Percentiles rank a stretch among this genome's conserved stretches.
These are phyloP conservation scores for Eupithecia tripunctaria DNA, from an alignment of 2,888 invertebrate species.

Conservation along the genomic window DNA sequence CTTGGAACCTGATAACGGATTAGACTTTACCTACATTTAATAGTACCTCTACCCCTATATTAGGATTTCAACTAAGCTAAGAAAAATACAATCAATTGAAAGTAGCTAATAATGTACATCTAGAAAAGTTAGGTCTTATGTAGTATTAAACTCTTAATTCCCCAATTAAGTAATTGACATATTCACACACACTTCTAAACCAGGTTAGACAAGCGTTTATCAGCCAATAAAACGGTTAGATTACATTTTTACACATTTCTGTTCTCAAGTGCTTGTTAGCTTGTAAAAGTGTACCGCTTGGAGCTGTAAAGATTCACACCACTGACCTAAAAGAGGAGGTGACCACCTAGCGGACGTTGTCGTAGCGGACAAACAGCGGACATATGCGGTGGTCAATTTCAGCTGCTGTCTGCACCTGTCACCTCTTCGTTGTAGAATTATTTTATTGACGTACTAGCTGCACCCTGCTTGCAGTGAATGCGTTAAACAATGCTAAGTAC, in stretches of 20 bases:
- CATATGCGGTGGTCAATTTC: neutral
- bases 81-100: too few species aligned
- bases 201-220: neutral
- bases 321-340: constrained; percentile 35
- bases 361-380: neutral
- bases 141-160: neutral
- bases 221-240: constrained; percentile 9
- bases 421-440: neutral
- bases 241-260: constrained; percentile 13
- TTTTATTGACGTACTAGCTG: neutral
- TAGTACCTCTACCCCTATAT: too few species aligned
- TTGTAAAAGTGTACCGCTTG: constrained; percentile 41
- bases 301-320: constrained; percentile 31
- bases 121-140: too few species aligned
- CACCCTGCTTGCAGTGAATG: too few species aligned
- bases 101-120: too few species aligned
- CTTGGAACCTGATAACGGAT: too few species aligned
- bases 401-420: neutral
- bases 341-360: constrained; percentile 17
- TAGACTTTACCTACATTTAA: too few species aligned
- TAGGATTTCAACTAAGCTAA: too few species aligned
- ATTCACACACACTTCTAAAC: neutral
- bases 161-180: neutral
- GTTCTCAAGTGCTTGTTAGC: constrained; percentile 33
- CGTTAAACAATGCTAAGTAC: too few species aligned